Percentiles rank a stretch among this genome's conserved stretches.
phyloP scores from a whole-genome alignment of 2,888 invertebrate species.

The Lepidonotus clava region DNA sequence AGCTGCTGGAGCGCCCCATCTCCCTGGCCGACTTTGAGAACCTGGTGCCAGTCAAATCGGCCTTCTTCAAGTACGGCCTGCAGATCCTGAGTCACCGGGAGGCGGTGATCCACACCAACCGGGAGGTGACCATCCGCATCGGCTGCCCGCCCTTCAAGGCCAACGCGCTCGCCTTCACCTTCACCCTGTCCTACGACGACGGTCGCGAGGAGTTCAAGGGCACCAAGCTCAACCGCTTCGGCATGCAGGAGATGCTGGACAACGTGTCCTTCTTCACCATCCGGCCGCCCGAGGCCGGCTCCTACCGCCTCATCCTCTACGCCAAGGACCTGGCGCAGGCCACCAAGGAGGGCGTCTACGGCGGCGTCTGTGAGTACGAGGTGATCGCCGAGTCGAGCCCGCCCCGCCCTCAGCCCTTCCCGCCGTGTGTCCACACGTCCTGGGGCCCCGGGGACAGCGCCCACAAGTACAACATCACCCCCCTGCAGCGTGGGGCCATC shows the following conservation, averaged over 20 bases:
- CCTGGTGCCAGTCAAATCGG: conserved; percentile 80
- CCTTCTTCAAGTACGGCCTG: conserved; percentile 80
- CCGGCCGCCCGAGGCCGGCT: conserved; percentile 76
- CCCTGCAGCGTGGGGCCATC: conserved; percentile 78
- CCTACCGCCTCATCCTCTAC: conserved; percentile 80
- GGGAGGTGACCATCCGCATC: conserved; percentile 77
- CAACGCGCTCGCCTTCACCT: conserved; percentile 78
- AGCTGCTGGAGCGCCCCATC: conserved; percentile 77
- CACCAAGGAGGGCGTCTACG: conserved; percentile 79
- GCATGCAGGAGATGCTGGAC: conserved; percentile 79
- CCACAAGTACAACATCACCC: conserved; percentile 76
- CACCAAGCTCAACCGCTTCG: conserved; percentile 76
- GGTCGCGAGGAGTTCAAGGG: conserved; percentile 74
- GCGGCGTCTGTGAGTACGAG: conserved; percentile 80
- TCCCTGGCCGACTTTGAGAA: conserved; percentile 79
- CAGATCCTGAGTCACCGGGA: conserved; percentile 80
- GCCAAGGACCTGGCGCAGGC: conserved; percentile 79
- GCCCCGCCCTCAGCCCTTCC: conserved; percentile 77
- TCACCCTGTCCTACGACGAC: conserved; percentile 78
- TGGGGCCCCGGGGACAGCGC: conserved; percentile 79
- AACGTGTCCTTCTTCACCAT: conserved; percentile 79
- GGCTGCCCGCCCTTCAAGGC: conserved; percentile 76
- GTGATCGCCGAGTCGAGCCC: conserved; percentile 74
- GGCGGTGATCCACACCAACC: conserved; percentile 77
- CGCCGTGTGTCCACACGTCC: conserved; percentile 79